Percentiles rank a stretch among this genome's conserved stretches.
Evolutionary conservation across 2,888 invertebrate genomes (phyloP).

Genomic region (Athripsodes cinereus): DNA sequence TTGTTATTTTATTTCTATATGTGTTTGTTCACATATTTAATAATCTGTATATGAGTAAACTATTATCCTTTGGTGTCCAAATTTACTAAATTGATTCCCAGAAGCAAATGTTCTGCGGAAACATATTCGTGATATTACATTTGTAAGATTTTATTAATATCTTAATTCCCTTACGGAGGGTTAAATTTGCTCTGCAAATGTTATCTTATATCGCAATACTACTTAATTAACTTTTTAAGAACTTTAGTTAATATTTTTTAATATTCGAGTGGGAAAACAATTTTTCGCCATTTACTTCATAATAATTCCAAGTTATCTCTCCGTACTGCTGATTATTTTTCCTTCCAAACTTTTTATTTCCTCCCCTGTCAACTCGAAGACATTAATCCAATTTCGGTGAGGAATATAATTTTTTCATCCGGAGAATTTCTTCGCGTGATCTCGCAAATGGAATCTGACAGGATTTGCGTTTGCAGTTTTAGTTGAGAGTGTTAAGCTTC

Average conservation of each 20-base stretch:
- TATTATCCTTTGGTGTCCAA: too few relatives aligned
- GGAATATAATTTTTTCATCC: neutral
- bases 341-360: neutral
- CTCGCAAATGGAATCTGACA: constrained; percentile 7
- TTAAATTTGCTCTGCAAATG: too few relatives aligned
- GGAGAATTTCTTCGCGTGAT: constrained; percentile 1
- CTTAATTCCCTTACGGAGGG: too few relatives aligned
- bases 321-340: neutral
- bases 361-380: neutral
- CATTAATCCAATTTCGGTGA: neutral
- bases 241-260: too few relatives aligned
- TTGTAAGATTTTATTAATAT: too few relatives aligned
- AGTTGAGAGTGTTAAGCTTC: neutral
- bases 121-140: too few relatives aligned
- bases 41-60: too few relatives aligned
- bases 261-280: too few relatives aligned
- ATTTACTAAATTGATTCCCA: too few relatives aligned
- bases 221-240: neutral
- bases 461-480: neutral
- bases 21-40: too few relatives aligned
- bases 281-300: neutral
- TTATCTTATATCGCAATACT: neutral
- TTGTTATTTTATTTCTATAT: too few relatives aligned
- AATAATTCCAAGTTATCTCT: neutral
- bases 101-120: too few relatives aligned